These are phyloP conservation scores for Zaprionus nigranus DNA, from an alignment of 1,140 invertebrate genomes.

Conservation along the genomic window DNA sequence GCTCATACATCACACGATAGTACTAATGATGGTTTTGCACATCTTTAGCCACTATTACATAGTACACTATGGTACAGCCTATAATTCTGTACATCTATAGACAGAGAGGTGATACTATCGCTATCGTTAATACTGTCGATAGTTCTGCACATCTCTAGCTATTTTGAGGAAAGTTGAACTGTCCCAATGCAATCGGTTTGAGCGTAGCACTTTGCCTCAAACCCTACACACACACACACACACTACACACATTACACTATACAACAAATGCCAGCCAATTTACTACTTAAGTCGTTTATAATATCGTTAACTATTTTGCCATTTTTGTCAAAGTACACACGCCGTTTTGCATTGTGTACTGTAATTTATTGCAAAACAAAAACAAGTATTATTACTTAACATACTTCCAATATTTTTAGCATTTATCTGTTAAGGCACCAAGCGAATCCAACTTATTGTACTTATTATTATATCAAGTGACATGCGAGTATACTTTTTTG, in stretches of 20 bases:
- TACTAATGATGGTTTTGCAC: too few relatives aligned
- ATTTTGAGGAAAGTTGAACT: constrained; percentile 1
- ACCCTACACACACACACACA: constrained; percentile 6
- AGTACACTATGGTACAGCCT: too few relatives aligned
- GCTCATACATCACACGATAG: too few relatives aligned
- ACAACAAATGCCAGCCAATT: constrained; percentile 63
- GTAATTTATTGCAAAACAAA: constrained; percentile 72
- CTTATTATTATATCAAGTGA: constrained; percentile 59
- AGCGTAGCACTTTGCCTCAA: constrained; percentile 12
- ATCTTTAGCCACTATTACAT: too few relatives aligned
- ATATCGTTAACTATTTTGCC: constrained; percentile 60
- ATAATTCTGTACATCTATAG: neutral
- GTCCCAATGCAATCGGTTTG: constrained; percentile 4
- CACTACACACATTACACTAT: constrained; percentile 14
- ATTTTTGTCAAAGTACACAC: constrained; percentile 57
- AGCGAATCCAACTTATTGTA: constrained; percentile 51
- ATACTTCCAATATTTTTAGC: constrained; percentile 76
- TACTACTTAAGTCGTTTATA: constrained; percentile 69
- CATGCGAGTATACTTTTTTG: constrained; percentile 65
- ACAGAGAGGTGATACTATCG: constrained; percentile 13
- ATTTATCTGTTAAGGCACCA: constrained; percentile 61
- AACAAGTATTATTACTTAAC: constrained; percentile 69
- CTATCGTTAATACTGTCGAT: neutral
- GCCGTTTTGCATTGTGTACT: constrained; percentile 34
- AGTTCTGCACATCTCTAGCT: neutral